These are phyloP conservation scores for Hemistola chrysoprasaria DNA, from an alignment of 2,888 invertebrate genomes.

Conservation along the genomic window DNA sequence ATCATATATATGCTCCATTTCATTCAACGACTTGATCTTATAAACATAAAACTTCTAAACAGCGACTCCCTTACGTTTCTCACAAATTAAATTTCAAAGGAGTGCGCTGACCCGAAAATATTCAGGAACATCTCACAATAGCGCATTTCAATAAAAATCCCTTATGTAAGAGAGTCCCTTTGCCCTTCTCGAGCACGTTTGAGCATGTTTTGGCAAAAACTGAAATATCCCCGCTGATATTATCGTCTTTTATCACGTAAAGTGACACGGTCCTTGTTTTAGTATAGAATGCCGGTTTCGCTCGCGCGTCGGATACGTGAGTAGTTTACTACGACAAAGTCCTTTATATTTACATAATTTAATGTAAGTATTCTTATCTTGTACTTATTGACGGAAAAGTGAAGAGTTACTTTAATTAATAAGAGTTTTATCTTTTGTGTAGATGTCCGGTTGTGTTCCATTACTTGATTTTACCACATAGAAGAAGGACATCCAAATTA, in stretches of 20 bases:
- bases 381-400: not conserved
- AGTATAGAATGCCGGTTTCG: conserved; percentile 35
- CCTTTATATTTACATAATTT: not conserved
- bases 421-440: too few species aligned
- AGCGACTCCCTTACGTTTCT: conserved; percentile 9
- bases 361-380: too few species aligned
- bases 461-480: too few species aligned
- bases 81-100: conserved; percentile 28
- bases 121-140: conserved; percentile 22
- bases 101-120: conserved; percentile 28
- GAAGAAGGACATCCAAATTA: too few species aligned
- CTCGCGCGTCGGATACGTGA: conserved; percentile 15
- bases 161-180: conserved; percentile 33
- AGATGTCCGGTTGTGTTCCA: too few species aligned
- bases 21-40: too few species aligned
- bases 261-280: conserved; percentile 47
- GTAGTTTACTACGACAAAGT: conserved; percentile 12
- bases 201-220: conserved; percentile 41
- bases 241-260: conserved; percentile 54
- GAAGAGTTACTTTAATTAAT: not conserved
- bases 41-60: conserved; percentile 6
- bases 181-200: conserved; percentile 35
- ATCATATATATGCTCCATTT: too few species aligned
- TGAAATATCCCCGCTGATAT: conserved; percentile 42
- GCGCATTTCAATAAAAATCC: conserved; percentile 34